Percentiles rank a stretch among this genome's conserved stretches.
Evolutionary conservation across 2,888 invertebrate genomes (phyloP).

Genomic region (Nasonovia ribisnigri): DNA sequence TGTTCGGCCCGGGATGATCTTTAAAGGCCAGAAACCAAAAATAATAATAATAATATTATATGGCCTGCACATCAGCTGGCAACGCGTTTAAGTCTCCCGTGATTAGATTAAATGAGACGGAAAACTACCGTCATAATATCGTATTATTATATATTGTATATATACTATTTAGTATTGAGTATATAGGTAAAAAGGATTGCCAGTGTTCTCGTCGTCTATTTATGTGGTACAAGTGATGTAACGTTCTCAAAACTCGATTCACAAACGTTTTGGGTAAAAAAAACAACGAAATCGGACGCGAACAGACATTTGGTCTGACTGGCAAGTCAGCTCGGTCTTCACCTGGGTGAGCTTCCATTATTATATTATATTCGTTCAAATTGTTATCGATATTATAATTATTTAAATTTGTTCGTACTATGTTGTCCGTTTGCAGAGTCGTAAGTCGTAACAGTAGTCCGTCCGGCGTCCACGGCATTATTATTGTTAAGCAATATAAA

Average conservation of each 20-base stretch:
- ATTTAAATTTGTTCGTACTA: not conserved
- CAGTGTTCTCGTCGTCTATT: too few relatives aligned
- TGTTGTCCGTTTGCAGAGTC: too few relatives aligned
- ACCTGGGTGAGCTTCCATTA: too few relatives aligned
- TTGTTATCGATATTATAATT: not conserved
- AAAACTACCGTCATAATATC: not conserved
- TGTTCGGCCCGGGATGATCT: not conserved
- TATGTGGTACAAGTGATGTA: not conserved
- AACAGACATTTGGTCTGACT: not conserved
- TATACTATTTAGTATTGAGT: not conserved
- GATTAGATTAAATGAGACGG: not conserved
- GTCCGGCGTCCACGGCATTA: not conserved
- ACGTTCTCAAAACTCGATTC: too few relatives aligned
- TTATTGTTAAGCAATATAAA: not conserved
- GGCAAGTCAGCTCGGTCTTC: not conserved
- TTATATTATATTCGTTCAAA: not conserved
- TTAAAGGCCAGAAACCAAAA: not conserved
- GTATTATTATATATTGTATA: not conserved
- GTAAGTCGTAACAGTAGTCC: too few relatives aligned
- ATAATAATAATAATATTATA: not conserved
- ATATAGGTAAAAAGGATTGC: not conserved
- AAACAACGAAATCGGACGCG: too few relatives aligned
- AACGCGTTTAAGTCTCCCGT: not conserved
- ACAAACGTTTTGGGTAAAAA: too few relatives aligned
- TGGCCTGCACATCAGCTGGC: not conserved